Conservation (phyloP, 2,888 invertebrate species). For the Syritta pipiens region DNA sequence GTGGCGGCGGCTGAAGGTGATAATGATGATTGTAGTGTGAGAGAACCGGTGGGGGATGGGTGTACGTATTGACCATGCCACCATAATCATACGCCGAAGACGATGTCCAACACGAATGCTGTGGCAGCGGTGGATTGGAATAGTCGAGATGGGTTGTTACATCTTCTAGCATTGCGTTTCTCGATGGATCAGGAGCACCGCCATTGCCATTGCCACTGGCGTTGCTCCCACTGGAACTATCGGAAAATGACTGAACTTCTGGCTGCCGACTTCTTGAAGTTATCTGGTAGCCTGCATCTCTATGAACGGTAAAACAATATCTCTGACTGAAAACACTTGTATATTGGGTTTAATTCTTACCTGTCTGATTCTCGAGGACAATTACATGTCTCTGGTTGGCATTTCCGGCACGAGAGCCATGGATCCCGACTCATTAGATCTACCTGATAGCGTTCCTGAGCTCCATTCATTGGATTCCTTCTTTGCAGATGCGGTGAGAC, state of each 20-base stretch:
- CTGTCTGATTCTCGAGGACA: conserved; percentile 51
- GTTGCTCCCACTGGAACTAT: conserved; percentile 16
- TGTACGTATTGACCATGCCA: conserved; percentile 52
- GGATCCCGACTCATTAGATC: conserved; percentile 64
- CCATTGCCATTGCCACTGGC: conserved; percentile 1
- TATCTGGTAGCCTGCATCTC: conserved; percentile 47
- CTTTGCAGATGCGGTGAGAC: conserved; percentile 47
- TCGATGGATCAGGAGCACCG: neutral
- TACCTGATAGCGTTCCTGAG: conserved; percentile 63
- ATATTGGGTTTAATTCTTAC: no score
- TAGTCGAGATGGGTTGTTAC: conserved; percentile 42
- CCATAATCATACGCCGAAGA: conserved; percentile 50
- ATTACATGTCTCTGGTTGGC: conserved; percentile 62
- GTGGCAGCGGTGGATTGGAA: conserved; percentile 43
- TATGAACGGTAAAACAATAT: neutral
- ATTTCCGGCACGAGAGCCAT: conserved; percentile 69
- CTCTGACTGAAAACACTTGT: neutral
- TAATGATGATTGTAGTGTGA: conserved; percentile 55
- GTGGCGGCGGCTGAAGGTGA: conserved; percentile 40
- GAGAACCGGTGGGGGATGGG: conserved; percentile 46
- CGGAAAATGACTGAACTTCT: conserved; percentile 24
- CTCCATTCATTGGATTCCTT: conserved; percentile 35
- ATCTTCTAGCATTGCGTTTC: conserved; percentile 36
- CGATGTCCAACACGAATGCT: conserved; percentile 54
- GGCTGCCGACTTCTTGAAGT: conserved; percentile 46